Base-by-base conservation (phyloP, 2,888 invertebrate species). In the Lycia hirtaria region DNA sequence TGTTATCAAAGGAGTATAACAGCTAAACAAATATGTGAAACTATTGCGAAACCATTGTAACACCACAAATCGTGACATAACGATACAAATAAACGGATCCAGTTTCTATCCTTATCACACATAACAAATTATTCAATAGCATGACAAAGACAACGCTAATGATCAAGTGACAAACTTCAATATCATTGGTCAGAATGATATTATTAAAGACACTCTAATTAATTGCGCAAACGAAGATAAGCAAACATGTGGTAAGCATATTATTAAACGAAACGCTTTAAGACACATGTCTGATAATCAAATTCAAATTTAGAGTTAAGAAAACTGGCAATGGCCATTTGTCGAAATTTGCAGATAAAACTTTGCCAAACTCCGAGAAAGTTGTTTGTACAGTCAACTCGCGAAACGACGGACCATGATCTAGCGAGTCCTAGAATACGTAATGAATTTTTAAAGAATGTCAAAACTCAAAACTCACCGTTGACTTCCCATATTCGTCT, bases 401-500 rank as follows among this genome's bases (percentile, higher is more conserved):
- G 75, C 77, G 69, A 57, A 73, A 40, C 62, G 48, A 56, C 45
- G 45, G 15, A 26, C 32, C n/a, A 12, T 12, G 28, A 15, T 12
- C 17, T 3, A 26, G 9, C 1, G 14, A 14, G 32, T 22, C 17
- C n/a, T n/a, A 4, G 22, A 45, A 24, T 24, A 17, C 26, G 15
- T 3, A 33, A 33, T 2, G 14, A 3, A 45, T 24, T 45, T n/a
- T n/a, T 40, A 26, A 28, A 45, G 51, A 57, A 45, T 37, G 10
- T 43, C 37, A 19, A n/a, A n/a, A n/a, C n/a, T 19, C 9, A 15
- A 38, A 60, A 89, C 91, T 90, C 69, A 92, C 92, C 87, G 78
- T 71, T 68, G 88, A 83, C 68, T 90, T 91, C 69, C 78, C 84
- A 73, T 87, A 87, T 61, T 92, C 90, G 68, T 92, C 92, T 67